Percentiles rank a stretch among this genome's conserved stretches.
Conservation (phyloP, 2,888 invertebrate genomes). For the Noctuana brunneofusca region DNA sequence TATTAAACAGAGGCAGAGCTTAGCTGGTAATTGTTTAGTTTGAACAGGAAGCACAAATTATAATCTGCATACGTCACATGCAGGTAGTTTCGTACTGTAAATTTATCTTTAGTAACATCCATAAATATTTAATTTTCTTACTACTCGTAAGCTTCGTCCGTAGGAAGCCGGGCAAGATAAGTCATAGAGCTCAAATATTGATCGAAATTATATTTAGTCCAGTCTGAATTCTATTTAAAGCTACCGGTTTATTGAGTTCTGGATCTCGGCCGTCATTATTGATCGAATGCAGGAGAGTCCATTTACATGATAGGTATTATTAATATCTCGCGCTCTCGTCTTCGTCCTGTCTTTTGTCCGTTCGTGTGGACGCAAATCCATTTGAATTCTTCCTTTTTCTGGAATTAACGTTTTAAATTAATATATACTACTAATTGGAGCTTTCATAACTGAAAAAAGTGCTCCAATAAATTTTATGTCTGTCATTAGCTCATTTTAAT, state of each 20-base stretch:
- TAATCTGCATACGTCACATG: not conserved
- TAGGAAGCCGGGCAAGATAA: not conserved
- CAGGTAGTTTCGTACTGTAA: no score
- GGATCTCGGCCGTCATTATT: constrained; percentile 5
- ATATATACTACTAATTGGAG: no score
- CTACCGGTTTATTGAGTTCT: constrained; percentile 13
- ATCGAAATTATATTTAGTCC: constrained; percentile 11
- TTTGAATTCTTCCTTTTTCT: no score
- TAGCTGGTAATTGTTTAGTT: not conserved
- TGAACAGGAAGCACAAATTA: not conserved
- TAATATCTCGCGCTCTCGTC: no score
- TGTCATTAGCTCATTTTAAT: no score
- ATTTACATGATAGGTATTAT: not conserved
- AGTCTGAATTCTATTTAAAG: constrained; percentile 17
- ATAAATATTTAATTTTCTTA: no score
- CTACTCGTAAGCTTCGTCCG: not conserved
- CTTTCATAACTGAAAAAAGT: no score
- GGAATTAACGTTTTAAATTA: no score
- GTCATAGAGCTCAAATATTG: constrained; percentile 1
- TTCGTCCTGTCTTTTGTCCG: no score
- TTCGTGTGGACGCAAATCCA: not conserved
- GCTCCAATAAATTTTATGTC: no score
- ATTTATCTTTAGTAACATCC: no score
- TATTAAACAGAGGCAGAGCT: not conserved
- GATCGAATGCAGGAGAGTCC: not conserved